phyloP scores from a whole-genome alignment of 1,140 invertebrate species.

The Colletes gigas region DNA sequence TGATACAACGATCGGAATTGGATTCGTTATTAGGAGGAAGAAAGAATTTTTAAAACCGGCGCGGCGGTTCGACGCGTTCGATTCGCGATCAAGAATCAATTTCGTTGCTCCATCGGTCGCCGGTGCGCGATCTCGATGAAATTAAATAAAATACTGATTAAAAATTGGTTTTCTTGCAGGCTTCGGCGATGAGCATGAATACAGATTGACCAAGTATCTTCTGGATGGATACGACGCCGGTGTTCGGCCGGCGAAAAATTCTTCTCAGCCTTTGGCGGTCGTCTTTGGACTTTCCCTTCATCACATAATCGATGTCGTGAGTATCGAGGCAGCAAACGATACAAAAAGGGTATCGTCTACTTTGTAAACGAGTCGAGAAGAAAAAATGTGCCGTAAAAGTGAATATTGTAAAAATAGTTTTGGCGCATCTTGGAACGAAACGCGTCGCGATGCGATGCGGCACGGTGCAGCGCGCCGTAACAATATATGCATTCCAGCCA shows the following conservation, averaged over 20 bases:
- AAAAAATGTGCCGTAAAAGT: no score
- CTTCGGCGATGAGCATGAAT: constrained; percentile 85
- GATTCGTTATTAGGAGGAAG: constrained; percentile 17
- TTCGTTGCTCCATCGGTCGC: no score
- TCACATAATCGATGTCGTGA: constrained; percentile 91
- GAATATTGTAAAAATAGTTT: no score
- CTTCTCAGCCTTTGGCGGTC: constrained; percentile 87
- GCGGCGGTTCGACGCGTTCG: no score
- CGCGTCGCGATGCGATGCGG: not conserved
- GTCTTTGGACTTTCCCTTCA: constrained; percentile 90
- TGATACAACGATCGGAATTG: constrained; percentile 47
- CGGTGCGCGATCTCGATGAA: not conserved
- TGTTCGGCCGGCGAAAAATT: constrained; percentile 88
- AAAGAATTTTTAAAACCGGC: no score
- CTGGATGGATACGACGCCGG: constrained; percentile 89
- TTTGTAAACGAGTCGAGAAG: no score
- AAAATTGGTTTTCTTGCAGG: constrained; percentile 69
- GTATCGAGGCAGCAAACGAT: constrained; percentile 9
- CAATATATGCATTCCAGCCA: no score
- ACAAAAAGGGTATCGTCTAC: no score
- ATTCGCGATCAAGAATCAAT: no score
- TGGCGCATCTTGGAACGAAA: no score
- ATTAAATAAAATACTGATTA: no score
- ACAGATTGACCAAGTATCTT: constrained; percentile 86
- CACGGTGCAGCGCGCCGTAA: no score